Base-by-base conservation (phyloP, 2,113 vertebrate species). In the Scytalopus superciliaris region DNA sequence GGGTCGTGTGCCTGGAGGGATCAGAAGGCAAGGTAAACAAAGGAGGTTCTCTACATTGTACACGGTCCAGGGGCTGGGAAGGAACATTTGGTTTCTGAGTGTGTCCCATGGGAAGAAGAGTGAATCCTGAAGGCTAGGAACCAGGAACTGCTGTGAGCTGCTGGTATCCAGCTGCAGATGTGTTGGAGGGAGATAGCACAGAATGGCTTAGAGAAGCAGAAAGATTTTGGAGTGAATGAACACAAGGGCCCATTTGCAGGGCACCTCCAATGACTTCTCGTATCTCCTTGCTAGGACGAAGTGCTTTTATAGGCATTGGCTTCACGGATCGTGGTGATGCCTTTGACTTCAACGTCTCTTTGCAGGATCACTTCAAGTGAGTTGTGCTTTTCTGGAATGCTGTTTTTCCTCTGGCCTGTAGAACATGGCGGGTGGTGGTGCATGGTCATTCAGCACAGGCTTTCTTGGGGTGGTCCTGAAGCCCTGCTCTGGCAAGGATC, bases 331-430 rank as follows among this genome's bases (percentile, higher is more conserved):
- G 99, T 89, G 99, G 99, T 30, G 99, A 99, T 93, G 98, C 99
- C n/a, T 99, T 99, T 86, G 99, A 99, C 97, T 99, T 99, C 97
- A 99, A 99, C 33, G 99, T 99, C 50, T 98, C 99, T 47, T 98
- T 99, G 91, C 99, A 99, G 97, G 99, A 99, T 97, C 99, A 99
- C 95, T 99, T 99, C 97, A 99, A 99, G 99, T 99, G 97, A 94
- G 98, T 97, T 84, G 81, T 67, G 53, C 33, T 81, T 78, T 44
- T 87, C 55, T 75, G 49, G 66, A 89, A 69, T 87, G 49, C 49
- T 47, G 7, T 52, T 85, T 88, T 57, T 57, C 50, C 25, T 57
- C 60, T 78, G 37, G 11, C 31, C 60, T 59, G 10, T 84, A 70
- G 72, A 53, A 28, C 6, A 0, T 31, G 40, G 57, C 0, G 86